phyloP scores from a whole-genome alignment of 2,797 vertebrate genomes.

The Artibeus lituratus region DNA sequence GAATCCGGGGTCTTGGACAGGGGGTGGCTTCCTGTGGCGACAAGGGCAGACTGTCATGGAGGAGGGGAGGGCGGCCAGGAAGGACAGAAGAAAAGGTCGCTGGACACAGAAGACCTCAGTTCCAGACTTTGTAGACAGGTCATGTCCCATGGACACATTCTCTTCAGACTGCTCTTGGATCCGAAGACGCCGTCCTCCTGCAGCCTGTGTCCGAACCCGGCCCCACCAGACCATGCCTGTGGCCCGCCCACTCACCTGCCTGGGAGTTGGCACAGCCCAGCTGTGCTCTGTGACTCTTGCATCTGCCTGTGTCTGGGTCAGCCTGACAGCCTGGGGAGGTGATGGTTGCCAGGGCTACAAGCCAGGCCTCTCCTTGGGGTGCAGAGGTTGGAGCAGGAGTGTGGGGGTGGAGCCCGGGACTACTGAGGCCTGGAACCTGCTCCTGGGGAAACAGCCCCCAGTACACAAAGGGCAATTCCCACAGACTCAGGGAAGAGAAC shows the following conservation, averaged over 20 bases:
- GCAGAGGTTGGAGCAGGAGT: neutral
- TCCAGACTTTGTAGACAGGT: neutral
- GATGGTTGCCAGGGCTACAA: neutral
- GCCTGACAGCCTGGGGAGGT: neutral
- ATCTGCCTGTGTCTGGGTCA: neutral
- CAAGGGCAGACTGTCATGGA: neutral
- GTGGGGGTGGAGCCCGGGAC: neutral
- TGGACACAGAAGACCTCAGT: neutral
- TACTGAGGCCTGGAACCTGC: neutral
- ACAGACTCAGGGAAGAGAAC: neutral
- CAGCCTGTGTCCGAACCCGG: accelerated
- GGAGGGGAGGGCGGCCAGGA: neutral
- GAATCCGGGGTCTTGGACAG: neutral
- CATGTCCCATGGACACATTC: neutral
- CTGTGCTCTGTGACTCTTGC: neutral
- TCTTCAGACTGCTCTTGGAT: neutral
- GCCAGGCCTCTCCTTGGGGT: neutral
- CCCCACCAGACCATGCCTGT: accelerated
- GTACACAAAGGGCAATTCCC: accelerated
- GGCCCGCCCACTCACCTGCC: neutral
- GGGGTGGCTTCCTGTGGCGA: neutral
- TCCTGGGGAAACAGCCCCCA: neutral
- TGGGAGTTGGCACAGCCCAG: neutral
- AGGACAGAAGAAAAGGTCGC: neutral
- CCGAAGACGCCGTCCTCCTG: neutral